phyloP scores from a whole-genome alignment of 2,797 vertebrate genomes.

The Sphenopsis melanotis region DNA sequence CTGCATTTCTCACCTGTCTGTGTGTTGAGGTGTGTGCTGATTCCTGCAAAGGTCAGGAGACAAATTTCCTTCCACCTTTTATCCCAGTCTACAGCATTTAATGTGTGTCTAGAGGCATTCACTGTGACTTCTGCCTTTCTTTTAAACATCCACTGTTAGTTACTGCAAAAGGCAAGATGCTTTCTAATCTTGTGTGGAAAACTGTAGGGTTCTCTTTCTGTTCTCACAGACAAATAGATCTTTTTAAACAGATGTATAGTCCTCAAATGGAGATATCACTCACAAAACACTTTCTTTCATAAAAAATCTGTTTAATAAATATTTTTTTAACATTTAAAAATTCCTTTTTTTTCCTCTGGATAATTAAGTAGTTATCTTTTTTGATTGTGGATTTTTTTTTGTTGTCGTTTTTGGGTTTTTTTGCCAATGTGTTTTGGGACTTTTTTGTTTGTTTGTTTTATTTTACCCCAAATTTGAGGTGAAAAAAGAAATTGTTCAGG shows the following conservation, averaged over 20 bases:
- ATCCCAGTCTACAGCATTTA: background rate
- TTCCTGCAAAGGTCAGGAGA: background rate
- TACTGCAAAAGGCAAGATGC: background rate
- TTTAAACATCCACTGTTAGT: background rate
- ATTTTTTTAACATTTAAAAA: background rate
- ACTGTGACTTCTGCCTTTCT: background rate
- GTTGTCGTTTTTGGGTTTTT: background rate
- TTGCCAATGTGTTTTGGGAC: rapidly evolving
- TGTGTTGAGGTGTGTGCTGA: background rate
- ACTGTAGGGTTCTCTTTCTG: background rate
- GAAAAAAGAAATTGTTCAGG: rapidly evolving
- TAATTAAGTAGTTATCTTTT: rapidly evolving
- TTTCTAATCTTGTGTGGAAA: background rate
- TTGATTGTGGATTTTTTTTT: background rate
- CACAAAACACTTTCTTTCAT: background rate
- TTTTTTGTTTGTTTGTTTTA: background rate
- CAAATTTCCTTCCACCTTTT: background rate
- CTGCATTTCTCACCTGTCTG: background rate
- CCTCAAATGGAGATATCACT: background rate
- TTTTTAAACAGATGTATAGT: background rate
- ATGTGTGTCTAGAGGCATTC: background rate
- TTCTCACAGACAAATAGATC: background rate
- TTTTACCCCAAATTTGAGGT: rapidly evolving
- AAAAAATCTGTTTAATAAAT: background rate
- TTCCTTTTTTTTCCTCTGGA: background rate